Percentiles rank a stretch among this genome's conserved stretches.
These are phyloP conservation scores for Chloromyia formosa DNA, from an alignment of 2,888 invertebrate species.

Conservation along the genomic window DNA sequence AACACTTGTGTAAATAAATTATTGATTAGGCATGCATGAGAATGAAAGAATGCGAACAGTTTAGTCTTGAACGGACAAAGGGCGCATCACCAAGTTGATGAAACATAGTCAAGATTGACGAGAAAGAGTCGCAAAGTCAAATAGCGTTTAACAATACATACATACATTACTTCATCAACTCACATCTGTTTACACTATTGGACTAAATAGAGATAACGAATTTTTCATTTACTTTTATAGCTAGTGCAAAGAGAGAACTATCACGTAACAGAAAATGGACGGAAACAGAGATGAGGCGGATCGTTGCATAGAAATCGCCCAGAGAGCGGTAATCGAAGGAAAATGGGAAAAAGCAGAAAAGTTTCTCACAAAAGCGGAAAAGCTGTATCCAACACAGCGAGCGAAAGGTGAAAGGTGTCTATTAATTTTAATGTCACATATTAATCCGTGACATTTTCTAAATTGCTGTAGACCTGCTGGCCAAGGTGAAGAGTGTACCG, in stretches of 20 bases:
- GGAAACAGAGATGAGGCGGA: constrained; percentile 77
- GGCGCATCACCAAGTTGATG: no score
- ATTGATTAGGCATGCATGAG: no score
- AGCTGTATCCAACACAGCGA: constrained; percentile 71
- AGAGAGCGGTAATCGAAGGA: constrained; percentile 68
- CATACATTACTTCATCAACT: no score
- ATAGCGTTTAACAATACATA: no score
- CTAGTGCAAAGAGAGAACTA: constrained; percentile 24
- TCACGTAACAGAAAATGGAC: constrained; percentile 66
- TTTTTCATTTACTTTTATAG: constrained; percentile 15
- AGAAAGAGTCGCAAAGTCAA: no score
- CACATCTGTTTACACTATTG: no score
- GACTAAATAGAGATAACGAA: background rate
- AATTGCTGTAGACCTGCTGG: constrained; percentile 59
- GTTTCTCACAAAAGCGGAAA: constrained; percentile 73
- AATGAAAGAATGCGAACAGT: no score
- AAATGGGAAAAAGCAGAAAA: constrained; percentile 70
- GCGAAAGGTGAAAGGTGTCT: constrained; percentile 66
- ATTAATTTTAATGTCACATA: background rate
- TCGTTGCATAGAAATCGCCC: constrained; percentile 72
- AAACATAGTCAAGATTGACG: no score
- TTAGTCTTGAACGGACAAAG: no score
- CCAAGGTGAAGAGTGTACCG: constrained; percentile 65
- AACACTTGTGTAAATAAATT: no score
- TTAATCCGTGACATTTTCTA: background rate